Evolutionary conservation across 2,113 vertebrate species (phyloP).

Genomic region (Mus spicilegus): DNA sequence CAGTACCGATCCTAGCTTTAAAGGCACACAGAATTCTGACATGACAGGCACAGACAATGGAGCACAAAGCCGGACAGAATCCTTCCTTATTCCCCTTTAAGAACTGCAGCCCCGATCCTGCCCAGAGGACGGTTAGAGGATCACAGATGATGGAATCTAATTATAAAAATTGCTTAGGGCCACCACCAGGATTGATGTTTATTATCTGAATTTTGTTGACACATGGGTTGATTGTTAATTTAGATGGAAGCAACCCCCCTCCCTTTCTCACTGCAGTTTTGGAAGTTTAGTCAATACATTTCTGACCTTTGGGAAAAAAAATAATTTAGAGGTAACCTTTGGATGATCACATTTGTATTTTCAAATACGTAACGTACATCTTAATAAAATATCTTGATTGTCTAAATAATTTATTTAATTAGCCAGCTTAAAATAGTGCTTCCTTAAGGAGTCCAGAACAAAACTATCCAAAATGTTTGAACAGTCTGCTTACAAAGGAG

Average conservation of each 20-base stretch:
- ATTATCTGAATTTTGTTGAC: slow-evolving; percentile 72
- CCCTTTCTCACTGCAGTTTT: neutral
- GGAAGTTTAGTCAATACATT: slow-evolving; percentile 60
- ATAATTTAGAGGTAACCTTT: slow-evolving; percentile 22
- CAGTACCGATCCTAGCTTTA: neutral
- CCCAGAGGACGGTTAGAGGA: slow-evolving; percentile 51
- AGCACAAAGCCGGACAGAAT: neutral
- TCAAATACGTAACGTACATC: slow-evolving; percentile 45
- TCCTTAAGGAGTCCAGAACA: neutral
- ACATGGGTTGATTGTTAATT: slow-evolving; percentile 64
- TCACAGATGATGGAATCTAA: slow-evolving; percentile 62
- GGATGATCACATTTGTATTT: slow-evolving; percentile 48
- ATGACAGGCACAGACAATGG: slow-evolving; percentile 5
- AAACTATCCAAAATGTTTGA: neutral
- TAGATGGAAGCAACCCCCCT: slow-evolving; percentile 21
- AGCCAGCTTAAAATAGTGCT: slow-evolving; percentile 40
- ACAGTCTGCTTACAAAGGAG: slow-evolving; percentile 40
- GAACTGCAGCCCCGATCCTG: slow-evolving; percentile 23
- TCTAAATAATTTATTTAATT: slow-evolving; percentile 58
- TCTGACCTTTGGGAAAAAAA: slow-evolving; percentile 62
- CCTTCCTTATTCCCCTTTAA: slow-evolving; percentile 14
- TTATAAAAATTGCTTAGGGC: slow-evolving; percentile 67
- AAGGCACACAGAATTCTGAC: neutral
- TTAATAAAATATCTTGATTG: slow-evolving; percentile 57
- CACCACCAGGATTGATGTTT: slow-evolving; percentile 61